Evolutionary conservation across 2,888 invertebrate species (phyloP).

Genomic region (Nomada ruficornis): DNA sequence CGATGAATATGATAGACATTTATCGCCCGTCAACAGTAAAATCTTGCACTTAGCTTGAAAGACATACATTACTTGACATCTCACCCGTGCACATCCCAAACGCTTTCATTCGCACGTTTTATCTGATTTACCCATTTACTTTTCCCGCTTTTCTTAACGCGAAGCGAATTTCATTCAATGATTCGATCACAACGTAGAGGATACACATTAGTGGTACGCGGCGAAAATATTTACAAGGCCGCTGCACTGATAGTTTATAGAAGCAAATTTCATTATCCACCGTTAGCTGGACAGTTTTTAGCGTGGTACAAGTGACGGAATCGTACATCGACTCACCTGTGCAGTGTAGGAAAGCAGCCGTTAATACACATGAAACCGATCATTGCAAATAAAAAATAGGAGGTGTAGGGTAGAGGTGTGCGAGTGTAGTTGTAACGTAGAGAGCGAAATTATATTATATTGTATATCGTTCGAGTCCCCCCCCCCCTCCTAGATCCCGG

Average conservation of each 20-base stretch:
- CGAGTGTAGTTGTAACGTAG: constrained; percentile 52
- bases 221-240: background rate
- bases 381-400: constrained; percentile 45
- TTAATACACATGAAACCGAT: constrained; percentile 39
- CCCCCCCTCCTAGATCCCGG: constrained; percentile 14
- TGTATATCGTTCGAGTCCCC: background rate
- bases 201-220: too few species aligned
- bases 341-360: constrained; percentile 31
- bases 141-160: background rate
- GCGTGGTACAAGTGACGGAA: background rate
- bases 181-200: background rate
- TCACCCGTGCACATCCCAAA: background rate
- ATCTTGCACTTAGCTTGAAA: background rate
- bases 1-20: background rate
- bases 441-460: constrained; percentile 25
- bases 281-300: constrained; percentile 8
- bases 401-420: constrained; percentile 45
- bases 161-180: background rate
- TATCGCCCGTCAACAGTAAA: constrained; percentile 5
- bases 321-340: background rate
- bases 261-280: constrained; percentile 8
- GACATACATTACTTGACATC: background rate
- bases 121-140: too few species aligned
- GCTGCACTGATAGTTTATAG: background rate
- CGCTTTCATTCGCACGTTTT: background rate